Evolutionary conservation across 2,113 vertebrate species (phyloP).

Genomic region (Diadophis punctatus): DNA sequence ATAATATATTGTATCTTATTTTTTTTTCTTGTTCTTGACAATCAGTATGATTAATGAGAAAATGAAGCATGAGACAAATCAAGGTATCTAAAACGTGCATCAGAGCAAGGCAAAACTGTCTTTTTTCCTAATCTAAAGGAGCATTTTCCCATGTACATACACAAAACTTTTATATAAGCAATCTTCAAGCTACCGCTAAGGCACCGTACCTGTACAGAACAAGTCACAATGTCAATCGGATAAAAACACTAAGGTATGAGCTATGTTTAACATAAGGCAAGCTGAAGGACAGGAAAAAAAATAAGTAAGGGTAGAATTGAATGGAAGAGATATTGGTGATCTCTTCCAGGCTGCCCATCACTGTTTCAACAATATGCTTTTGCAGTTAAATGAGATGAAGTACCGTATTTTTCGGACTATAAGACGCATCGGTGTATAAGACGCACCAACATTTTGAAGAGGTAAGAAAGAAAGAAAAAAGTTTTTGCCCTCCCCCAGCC

Average conservation of each 20-base stretch:
- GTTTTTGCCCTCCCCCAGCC: too few species aligned
- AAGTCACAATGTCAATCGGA: neutral
- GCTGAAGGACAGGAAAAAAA: neutral
- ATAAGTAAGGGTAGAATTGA: neutral
- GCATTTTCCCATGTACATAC: neutral
- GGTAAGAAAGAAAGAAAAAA: too few species aligned
- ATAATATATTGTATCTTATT: neutral
- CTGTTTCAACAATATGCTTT: neutral
- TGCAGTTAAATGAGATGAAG: neutral
- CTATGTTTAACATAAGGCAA: neutral
- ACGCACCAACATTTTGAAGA: too few species aligned
- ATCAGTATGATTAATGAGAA: neutral
- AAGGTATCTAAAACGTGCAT: neutral
- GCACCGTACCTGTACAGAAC: neutral
- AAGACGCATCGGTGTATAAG: too few species aligned
- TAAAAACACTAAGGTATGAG: neutral
- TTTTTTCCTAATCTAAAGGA: neutral
- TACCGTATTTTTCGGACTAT: too few species aligned
- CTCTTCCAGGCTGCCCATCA: too few species aligned
- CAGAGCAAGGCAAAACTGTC: neutral
- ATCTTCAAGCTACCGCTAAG: neutral
- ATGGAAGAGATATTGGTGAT: neutral
- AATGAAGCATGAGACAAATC: neutral
- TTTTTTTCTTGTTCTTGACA: neutral
- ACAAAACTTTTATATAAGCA: neutral